Evolutionary conservation across 30 jellyfish, hydroid and myxozoan species (phyloP).

Genomic region (Hydractinia echinata): DNA sequence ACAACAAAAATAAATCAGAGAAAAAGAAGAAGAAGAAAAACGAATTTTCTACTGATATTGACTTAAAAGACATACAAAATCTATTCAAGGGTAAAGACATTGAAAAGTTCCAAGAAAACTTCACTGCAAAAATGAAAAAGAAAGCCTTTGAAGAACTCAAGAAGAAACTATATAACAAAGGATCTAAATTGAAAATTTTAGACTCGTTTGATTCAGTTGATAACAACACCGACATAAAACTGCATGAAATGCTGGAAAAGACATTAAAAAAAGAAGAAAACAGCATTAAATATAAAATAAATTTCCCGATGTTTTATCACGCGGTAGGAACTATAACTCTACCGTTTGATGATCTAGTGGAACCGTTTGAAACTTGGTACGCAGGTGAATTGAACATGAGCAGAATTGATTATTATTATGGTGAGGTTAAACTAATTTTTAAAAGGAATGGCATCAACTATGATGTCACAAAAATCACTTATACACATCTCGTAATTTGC

Average conservation of each 20-base stretch:
- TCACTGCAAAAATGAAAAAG: constrained; percentile 14
- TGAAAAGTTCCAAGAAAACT: constrained; percentile 19
- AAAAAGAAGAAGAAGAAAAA: background rate
- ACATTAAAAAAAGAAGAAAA: constrained; percentile 12
- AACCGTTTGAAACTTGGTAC: constrained; percentile 97
- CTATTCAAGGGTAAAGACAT: constrained; percentile 28
- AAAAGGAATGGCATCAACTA: too few relatives aligned
- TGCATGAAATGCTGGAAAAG: constrained; percentile 22
- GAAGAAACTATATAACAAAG: background rate
- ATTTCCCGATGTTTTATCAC: constrained; percentile 71
- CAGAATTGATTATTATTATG: constrained; percentile 84
- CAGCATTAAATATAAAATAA: constrained; percentile 29
- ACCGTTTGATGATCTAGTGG: constrained; percentile 82
- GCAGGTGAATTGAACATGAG: constrained; percentile 84
- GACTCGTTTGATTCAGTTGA: constrained; percentile 11
- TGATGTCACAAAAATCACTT: too few relatives aligned
- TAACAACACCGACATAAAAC: constrained; percentile 12
- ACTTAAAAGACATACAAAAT: constrained; percentile 19
- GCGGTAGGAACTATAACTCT: constrained; percentile 78
- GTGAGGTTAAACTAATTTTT: constrained; percentile 27
- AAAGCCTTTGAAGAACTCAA: constrained; percentile 17
- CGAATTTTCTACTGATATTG: constrained; percentile 31
- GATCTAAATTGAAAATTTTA: constrained; percentile 9
- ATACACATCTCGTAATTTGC: too few relatives aligned
- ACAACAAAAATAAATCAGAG: background rate